Percentiles rank a stretch among this genome's conserved stretches.
Evolutionary conservation across 2,797 vertebrate species (phyloP).

Genomic region (Acipenser transmontanus): DNA sequence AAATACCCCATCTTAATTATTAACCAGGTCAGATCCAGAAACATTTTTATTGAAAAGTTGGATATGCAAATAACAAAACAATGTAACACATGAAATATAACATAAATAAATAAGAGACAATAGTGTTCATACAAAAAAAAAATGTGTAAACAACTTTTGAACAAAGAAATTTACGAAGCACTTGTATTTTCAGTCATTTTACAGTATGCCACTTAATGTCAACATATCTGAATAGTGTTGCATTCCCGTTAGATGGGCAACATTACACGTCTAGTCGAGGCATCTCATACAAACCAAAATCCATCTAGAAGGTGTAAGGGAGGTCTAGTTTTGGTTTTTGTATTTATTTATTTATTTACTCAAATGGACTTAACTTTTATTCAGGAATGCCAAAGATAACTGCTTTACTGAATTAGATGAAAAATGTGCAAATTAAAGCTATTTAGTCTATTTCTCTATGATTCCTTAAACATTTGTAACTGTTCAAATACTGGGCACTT

Average conservation of each 20-base stretch:
- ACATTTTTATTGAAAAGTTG: conserved; percentile 84
- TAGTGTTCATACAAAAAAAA: conserved; percentile 63
- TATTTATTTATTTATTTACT: conserved; percentile 18
- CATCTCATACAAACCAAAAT: conserved; percentile 36
- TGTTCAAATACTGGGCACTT: conserved; percentile 54
- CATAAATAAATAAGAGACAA: conserved; percentile 82
- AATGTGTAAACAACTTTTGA: conserved; percentile 59
- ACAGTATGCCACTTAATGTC: conserved; percentile 6
- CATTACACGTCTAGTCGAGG: conserved; percentile 24
- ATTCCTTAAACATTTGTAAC: conserved; percentile 24
- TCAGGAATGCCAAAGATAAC: conserved; percentile 14
- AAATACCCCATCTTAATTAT: too few relatives aligned
- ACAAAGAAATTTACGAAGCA: conserved; percentile 52
- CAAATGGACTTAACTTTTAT: conserved; percentile 16
- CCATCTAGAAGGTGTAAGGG: conserved; percentile 22
- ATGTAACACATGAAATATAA: conserved; percentile 75
- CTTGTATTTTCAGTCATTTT: conserved; percentile 33
- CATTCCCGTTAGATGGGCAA: conserved; percentile 22
- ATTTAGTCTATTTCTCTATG: conserved; percentile 32
- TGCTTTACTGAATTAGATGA: neutral
- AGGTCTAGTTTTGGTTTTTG: conserved; percentile 13
- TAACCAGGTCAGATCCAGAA: too few relatives aligned
- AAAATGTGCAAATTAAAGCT: conserved; percentile 55
- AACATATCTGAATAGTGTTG: conserved; percentile 11
- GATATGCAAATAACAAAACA: conserved; percentile 82